These are phyloP conservation scores for Neogale vison DNA, from an alignment of 2,113 vertebrate genomes.

Conservation along the genomic window DNA sequence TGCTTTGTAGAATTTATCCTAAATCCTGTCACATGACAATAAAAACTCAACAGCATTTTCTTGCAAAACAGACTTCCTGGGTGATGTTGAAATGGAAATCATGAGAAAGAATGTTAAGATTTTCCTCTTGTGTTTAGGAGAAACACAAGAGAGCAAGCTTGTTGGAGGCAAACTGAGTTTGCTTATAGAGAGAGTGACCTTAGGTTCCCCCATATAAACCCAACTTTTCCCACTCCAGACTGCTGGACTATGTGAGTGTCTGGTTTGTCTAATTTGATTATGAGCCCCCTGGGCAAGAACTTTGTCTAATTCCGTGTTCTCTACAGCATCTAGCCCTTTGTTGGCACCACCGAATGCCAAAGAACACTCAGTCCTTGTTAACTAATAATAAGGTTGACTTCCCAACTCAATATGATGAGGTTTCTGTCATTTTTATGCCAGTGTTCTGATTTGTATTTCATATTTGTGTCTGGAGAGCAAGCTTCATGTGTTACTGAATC, in stretches of 20 bases:
- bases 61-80: background rate
- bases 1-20: background rate
- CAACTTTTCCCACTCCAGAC: constrained; percentile 61
- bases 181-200: constrained; percentile 59
- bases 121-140: background rate
- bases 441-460: constrained; percentile 55
- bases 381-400: constrained; percentile 63
- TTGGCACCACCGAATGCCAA: constrained; percentile 61
- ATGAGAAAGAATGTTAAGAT: background rate
- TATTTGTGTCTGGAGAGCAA: constrained; percentile 61
- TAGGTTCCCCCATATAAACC: constrained; percentile 65
- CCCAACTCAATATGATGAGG: constrained; percentile 51
- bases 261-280: constrained; percentile 78
- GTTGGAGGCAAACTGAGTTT: constrained; percentile 2
- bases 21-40: background rate
- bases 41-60: background rate
- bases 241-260: constrained; percentile 66
- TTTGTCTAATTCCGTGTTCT: constrained; percentile 64
- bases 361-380: constrained; percentile 57
- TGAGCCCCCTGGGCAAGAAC: constrained; percentile 62
- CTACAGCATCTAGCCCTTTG: constrained; percentile 57
- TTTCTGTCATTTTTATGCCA: constrained; percentile 62
- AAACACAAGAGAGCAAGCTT: background rate
- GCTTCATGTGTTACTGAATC: constrained; percentile 67
- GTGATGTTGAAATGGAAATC: background rate